A percentile compares a stretch with the other conserved stretches of the same genome.
Conservation (phyloP, 53 echinoderm and acorn worm species). For the Patiria pectinifera region DNA sequence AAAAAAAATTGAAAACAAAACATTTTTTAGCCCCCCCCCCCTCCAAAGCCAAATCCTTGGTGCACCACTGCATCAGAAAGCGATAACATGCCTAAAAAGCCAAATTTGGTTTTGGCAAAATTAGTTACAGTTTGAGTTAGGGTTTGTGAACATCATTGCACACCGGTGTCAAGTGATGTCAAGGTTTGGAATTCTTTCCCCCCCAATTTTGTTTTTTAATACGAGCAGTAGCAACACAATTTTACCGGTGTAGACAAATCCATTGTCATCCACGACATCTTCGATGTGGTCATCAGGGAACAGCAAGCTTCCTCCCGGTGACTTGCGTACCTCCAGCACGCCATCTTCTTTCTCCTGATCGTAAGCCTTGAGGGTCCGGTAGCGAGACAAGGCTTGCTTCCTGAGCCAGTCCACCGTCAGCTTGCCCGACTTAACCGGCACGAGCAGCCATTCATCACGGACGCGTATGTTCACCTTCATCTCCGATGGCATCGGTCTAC, state of each 20-base stretch:
- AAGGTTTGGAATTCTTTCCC: too few species aligned
- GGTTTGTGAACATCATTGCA: too few species aligned
- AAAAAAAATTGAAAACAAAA: too few species aligned
- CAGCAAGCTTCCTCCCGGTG: conserved; percentile 88
- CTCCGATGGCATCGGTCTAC: not conserved
- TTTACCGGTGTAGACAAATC: conserved; percentile 84
- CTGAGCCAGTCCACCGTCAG: conserved; percentile 81
- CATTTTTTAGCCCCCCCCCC: too few species aligned
- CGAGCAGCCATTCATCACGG: conserved; percentile 89
- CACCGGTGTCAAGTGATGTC: too few species aligned
- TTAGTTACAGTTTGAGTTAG: too few species aligned
- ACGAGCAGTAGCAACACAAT: not conserved
- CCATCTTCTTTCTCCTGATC: conserved; percentile 39
- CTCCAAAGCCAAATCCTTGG: too few species aligned
- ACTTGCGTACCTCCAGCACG: conserved; percentile 78
- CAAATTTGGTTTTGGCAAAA: too few species aligned
- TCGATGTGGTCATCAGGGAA: conserved; percentile 79
- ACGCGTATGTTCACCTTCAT: conserved; percentile 89
- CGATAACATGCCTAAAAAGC: too few species aligned
- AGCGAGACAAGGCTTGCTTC: conserved; percentile 72
- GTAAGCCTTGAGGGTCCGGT: conserved; percentile 71
- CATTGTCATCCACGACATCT: conserved; percentile 90
- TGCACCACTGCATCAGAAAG: too few species aligned
- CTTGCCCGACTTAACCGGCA: conserved; percentile 73
- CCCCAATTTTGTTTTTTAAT: too few species aligned